Conservation (phyloP, 2,113 vertebrate genomes). For the Jacana jacana region DNA sequence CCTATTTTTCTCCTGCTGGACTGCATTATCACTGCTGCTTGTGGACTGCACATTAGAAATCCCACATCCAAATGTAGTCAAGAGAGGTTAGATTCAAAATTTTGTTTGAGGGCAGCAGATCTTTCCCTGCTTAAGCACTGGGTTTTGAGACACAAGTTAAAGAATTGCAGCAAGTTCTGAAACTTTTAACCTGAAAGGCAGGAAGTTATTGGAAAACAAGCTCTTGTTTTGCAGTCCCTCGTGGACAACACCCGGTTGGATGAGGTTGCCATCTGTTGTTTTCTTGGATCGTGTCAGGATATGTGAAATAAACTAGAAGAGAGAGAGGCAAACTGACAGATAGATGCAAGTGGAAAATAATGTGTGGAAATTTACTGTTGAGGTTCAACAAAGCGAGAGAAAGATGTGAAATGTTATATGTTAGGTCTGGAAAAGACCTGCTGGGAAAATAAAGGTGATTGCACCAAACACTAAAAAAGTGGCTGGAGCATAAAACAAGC, state of each 20-base stretch:
- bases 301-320: constrained; percentile 36
- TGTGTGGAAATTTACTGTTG: not conserved
- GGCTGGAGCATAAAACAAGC: not conserved
- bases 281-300: constrained; percentile 34
- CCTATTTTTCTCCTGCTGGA: not conserved
- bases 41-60: not conserved
- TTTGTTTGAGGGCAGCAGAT: not conserved
- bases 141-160: not conserved
- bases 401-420: not conserved
- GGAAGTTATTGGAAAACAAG: constrained; percentile 36
- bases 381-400: not conserved
- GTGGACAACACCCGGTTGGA: constrained; percentile 50
- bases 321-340: not conserved
- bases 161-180: not conserved
- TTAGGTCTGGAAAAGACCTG: not conserved
- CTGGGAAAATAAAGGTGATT: not conserved
- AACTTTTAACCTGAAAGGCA: constrained; percentile 46
- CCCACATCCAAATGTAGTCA: not conserved
- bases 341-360: not conserved
- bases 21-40: not conserved
- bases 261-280: constrained; percentile 62
- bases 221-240: constrained; percentile 16
- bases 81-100: not conserved
- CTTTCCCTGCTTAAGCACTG: not conserved
- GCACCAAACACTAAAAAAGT: not conserved